Evolutionary conservation across 2,797 vertebrate species (phyloP).

Genomic region (Hemitrygon akajei): DNA sequence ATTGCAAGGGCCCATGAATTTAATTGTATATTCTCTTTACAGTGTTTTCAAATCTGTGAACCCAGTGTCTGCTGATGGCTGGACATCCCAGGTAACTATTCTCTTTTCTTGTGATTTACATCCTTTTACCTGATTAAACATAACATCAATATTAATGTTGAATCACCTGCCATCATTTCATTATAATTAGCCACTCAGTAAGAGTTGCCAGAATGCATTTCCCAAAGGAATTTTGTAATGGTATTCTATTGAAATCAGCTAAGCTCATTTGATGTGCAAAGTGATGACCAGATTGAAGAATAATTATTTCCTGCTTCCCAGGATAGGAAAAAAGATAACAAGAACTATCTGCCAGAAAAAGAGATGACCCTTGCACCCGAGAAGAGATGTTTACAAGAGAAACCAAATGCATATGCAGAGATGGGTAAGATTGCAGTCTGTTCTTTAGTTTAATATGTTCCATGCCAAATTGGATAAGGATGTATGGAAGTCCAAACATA

Average conservation of each 20-base stretch:
- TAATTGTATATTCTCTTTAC: constrained; percentile 41
- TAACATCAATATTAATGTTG: background rate
- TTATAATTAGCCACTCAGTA: background rate
- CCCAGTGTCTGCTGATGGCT: constrained; percentile 75
- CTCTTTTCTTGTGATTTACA: background rate
- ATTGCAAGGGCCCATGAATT: background rate
- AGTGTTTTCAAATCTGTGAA: constrained; percentile 96
- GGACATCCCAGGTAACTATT: constrained; percentile 75
- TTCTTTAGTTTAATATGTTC: background rate
- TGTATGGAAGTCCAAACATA: background rate
- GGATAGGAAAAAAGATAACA: constrained; percentile 74
- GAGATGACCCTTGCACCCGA: constrained; percentile 77
- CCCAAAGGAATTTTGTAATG: constrained; percentile 6
- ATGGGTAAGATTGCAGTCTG: constrained; percentile 50
- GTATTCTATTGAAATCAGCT: background rate
- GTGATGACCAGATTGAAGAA: constrained; percentile 23
- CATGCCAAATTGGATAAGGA: background rate
- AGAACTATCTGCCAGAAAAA: constrained; percentile 75
- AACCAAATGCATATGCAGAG: constrained; percentile 64
- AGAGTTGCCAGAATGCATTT: background rate
- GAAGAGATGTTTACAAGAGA: constrained; percentile 77
- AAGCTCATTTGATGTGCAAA: background rate
- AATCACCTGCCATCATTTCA: background rate
- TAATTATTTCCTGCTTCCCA: constrained; percentile 46
- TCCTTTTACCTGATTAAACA: background rate